phyloP scores from a whole-genome alignment of 1,140 invertebrate species.

The Drosophila takahashii region DNA sequence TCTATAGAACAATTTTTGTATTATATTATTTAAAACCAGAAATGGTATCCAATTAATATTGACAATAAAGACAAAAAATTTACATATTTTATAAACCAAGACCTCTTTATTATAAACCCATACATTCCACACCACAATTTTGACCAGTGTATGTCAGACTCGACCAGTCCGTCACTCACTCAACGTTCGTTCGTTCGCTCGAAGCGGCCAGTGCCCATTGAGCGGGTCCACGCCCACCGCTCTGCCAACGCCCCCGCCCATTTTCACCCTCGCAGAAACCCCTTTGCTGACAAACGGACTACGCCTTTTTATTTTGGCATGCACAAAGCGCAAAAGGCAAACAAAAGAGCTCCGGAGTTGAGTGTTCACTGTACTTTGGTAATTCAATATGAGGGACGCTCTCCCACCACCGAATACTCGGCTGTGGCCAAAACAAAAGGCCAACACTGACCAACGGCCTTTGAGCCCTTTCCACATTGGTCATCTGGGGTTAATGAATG shows the following conservation, averaged over 20 bases:
- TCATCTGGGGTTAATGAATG: conserved; percentile 37
- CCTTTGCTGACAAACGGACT: background rate
- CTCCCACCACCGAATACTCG: background rate
- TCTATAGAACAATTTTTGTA: too few species aligned
- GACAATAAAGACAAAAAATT: too few species aligned
- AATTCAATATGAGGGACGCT: conserved; percentile 45
- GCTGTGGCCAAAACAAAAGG: conserved; percentile 47
- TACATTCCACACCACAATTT: background rate
- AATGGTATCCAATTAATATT: too few species aligned
- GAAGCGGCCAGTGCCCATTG: conserved; percentile 52
- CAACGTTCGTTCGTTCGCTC: conserved; percentile 36
- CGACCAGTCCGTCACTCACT: conserved; percentile 56
- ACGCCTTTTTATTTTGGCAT: conserved; percentile 68
- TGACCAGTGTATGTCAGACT: conserved; percentile 18
- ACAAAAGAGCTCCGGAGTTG: conserved; percentile 50
- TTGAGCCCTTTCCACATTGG: conserved; percentile 18
- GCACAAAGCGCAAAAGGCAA: conserved; percentile 69
- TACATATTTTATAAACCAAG: too few species aligned
- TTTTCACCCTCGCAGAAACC: background rate
- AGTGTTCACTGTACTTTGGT: conserved; percentile 51
- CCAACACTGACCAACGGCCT: conserved; percentile 26
- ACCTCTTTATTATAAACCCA: too few species aligned
- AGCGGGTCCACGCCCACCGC: conserved; percentile 44
- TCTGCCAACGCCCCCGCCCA: conserved; percentile 15
- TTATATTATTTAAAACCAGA: too few species aligned